Conservation (phyloP, 2,888 invertebrate species). For the Apamea sordens region DNA sequence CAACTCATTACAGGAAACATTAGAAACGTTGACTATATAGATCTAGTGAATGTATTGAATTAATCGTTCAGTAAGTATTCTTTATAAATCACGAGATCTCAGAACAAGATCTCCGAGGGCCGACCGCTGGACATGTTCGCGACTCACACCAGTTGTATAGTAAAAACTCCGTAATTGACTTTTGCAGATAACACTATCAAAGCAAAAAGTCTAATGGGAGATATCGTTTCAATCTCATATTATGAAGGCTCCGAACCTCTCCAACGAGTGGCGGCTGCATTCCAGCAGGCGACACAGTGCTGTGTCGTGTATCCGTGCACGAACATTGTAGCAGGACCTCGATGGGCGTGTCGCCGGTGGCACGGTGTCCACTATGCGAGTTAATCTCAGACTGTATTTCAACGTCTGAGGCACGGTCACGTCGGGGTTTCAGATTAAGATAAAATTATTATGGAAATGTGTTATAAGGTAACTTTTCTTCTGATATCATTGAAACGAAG, state of each 20-base stretch:
- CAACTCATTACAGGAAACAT: conserved; percentile 45
- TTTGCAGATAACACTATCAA: conserved; percentile 57
- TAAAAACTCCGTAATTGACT: conserved; percentile 62
- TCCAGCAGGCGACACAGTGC: conserved; percentile 48
- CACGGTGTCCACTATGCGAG: conserved; percentile 17
- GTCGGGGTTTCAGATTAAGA: conserved; percentile 15
- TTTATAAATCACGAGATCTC: conserved; percentile 58
- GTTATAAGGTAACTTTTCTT: not conserved
- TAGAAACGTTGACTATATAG: conserved; percentile 21
- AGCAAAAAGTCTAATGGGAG: conserved; percentile 55
- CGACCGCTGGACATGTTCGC: conserved; percentile 61
- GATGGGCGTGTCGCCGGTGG: conserved; percentile 24
- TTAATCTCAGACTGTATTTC: not conserved
- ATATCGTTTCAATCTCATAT: conserved; percentile 51
- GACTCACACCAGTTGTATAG: conserved; percentile 33
- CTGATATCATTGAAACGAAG: conserved; percentile 1
- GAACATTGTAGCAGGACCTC: not conserved
- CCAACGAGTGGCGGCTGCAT: conserved; percentile 23
- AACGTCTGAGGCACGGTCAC: conserved; percentile 10
- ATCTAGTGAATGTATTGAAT: conserved; percentile 45
- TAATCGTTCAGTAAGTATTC: conserved; percentile 33
- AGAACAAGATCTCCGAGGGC: conserved; percentile 55
- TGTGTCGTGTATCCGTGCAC: not conserved
- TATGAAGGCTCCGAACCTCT: conserved; percentile 37
- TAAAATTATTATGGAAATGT: conserved; percentile 14